phyloP scores from a whole-genome alignment of 2,797 vertebrate genomes.

The Acropternis orthonyx region DNA sequence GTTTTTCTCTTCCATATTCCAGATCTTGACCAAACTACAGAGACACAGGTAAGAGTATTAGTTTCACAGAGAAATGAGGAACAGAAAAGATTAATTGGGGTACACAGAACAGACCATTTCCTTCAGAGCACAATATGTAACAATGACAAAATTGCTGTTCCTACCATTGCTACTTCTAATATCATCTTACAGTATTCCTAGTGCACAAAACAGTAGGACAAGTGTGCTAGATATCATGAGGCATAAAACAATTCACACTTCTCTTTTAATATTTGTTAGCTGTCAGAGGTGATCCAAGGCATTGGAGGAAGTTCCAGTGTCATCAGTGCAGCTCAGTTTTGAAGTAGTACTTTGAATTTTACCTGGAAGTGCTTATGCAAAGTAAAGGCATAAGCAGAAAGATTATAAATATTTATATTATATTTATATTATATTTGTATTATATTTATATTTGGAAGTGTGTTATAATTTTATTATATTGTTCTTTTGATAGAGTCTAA shows the following conservation, averaged over 20 bases:
- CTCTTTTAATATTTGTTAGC: not conserved
- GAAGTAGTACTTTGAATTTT: not conserved
- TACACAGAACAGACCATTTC: not conserved
- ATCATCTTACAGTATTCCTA: not conserved
- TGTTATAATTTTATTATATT: not conserved
- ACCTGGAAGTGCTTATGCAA: not conserved
- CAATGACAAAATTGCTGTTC: not conserved
- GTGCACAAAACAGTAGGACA: not conserved
- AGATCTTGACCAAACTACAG: not conserved
- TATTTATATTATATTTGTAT: no score
- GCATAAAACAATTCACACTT: rapidly evolving
- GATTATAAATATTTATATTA: no score
- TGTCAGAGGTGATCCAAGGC: not conserved
- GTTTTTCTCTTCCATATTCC: not conserved
- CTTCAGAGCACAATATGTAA: not conserved
- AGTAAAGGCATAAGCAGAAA: not conserved
- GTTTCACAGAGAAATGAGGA: not conserved
- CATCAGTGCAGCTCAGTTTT: not conserved
- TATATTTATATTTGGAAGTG: not conserved
- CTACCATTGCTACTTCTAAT: not conserved
- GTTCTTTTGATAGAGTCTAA: not conserved
- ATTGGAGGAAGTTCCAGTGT: not conserved
- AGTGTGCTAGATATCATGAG: not conserved
- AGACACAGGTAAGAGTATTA: not conserved
- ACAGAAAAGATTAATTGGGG: not conserved